Base-by-base conservation (phyloP, 2,797 vertebrate species). In the Squalus acanthias region DNA sequence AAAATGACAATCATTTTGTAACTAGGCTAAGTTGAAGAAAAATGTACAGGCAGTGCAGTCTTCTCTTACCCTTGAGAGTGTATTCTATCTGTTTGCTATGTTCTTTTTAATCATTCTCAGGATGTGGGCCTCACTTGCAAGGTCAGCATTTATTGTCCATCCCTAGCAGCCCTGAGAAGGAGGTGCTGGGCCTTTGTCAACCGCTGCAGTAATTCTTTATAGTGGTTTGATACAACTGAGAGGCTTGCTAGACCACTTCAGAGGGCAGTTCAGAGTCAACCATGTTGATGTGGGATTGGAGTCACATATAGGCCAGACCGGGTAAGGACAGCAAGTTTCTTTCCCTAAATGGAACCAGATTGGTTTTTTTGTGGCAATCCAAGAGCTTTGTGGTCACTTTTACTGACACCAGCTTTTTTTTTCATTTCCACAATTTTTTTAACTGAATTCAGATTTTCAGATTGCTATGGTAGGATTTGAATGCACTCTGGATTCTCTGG, bases 1-100 rank as follows among this genome's bases (percentile, higher is more conserved):
- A 53, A 3, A 95, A 53, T 95, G 93, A 95, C 93, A 95, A 95
- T 74, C 67, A 72, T 95, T 95, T 95, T 95, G 39, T 53, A 72
- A 95, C 67, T 95, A 95, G 67, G 39, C 39, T 53, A 72, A 50
- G 93, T 95, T 74, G 69, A 70, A 95, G 39, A 95, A 70, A 85
- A 95, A 95, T 57, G 26, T 53, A 95, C n/a, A 50, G 22, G 46
- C 69, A 50, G 46, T 95, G 67, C 67, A 24, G 24, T 72, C 67
- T 72, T 95, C 67, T 50, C 24, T 95, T 72, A 72, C 67, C 24
- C 93, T 72, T 92, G 89, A 92, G 60, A 92, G 57, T 63, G 15
- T 65, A 88, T 57, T 87, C 22, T 82, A 82, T 85, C 79, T 88
- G 7, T 57, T 88, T 53, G 8, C 22, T 22, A 57, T 88, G 88